Percentiles rank a stretch among this genome's conserved stretches.
Conservation (phyloP, 2,888 invertebrate genomes). For the Rosalia funebris region DNA sequence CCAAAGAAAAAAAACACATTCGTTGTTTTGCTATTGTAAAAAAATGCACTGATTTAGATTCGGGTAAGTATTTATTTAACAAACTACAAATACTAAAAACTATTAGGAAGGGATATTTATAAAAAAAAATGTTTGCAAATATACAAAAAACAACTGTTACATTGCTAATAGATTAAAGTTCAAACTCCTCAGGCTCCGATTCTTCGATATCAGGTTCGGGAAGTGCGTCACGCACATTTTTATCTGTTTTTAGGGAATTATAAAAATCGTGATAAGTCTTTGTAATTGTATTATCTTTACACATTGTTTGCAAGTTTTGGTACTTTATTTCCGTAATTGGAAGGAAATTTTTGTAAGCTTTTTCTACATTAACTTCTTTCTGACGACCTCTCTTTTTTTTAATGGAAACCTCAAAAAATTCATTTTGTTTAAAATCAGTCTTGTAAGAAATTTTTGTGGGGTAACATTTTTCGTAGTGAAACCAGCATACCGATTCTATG, state of each 20-base stretch:
- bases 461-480: background rate
- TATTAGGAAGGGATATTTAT: constrained; percentile 6
- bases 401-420: background rate
- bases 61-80: background rate
- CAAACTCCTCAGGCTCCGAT: background rate
- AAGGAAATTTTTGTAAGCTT: background rate
- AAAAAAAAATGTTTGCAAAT: background rate
- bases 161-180: background rate
- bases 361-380: background rate
- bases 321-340: constrained; percentile 2
- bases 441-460: constrained; percentile 5
- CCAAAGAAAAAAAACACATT: background rate
- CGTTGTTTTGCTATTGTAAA: constrained; percentile 4
- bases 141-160: background rate
- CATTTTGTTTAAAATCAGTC: constrained; percentile 1
- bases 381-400: constrained; percentile 8
- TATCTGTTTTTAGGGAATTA: constrained; percentile 10
- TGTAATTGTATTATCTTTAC: background rate
- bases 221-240: constrained; percentile 12
- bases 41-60: background rate
- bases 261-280: background rate
- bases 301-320: background rate
- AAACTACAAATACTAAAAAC: background rate
- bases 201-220: background rate
- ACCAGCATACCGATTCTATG: constrained; percentile 1